phyloP scores from a whole-genome alignment of 2,888 invertebrate genomes.

The Oxyscelio sp. region DNA sequence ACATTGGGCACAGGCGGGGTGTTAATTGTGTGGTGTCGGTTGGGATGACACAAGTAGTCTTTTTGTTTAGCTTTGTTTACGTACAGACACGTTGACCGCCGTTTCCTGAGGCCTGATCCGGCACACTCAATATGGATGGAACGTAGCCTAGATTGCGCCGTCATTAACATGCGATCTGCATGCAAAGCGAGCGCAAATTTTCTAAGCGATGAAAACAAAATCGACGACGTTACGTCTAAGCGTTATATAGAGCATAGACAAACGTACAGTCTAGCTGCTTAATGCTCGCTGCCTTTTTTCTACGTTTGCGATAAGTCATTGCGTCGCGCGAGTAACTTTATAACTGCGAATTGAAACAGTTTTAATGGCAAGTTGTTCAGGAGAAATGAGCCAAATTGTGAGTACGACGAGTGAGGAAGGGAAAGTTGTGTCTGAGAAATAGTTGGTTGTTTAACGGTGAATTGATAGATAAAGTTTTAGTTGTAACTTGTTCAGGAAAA shows the following conservation, averaged over 20 bases:
- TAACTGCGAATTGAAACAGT: not conserved
- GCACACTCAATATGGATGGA: constrained; percentile 78
- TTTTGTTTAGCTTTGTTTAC: constrained; percentile 73
- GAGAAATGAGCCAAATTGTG: too few relatives aligned
- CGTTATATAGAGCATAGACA: constrained; percentile 79
- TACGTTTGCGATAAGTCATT: constrained; percentile 1
- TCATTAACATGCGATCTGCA: constrained; percentile 81
- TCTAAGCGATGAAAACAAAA: constrained; percentile 80
- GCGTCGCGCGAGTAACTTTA: not conserved
- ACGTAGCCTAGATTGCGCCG: constrained; percentile 80
- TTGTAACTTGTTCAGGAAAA: too few relatives aligned
- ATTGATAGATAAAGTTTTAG: too few relatives aligned
- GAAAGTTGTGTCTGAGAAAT: too few relatives aligned
- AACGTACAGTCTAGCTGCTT: constrained; percentile 47
- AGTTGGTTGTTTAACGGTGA: too few relatives aligned
- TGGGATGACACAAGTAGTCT: too few relatives aligned
- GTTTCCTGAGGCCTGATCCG: constrained; percentile 78
- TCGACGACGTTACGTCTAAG: constrained; percentile 74
- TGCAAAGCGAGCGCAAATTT: constrained; percentile 79
- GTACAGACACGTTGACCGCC: constrained; percentile 48
- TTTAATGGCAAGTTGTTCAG: too few relatives aligned
- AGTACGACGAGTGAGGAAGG: too few relatives aligned
- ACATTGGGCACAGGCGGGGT: too few relatives aligned
- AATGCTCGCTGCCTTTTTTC: constrained; percentile 13
- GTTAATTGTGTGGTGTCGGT: too few relatives aligned